Conservation (phyloP, 1,140 invertebrate genomes). For the Nylanderia fulva region DNA sequence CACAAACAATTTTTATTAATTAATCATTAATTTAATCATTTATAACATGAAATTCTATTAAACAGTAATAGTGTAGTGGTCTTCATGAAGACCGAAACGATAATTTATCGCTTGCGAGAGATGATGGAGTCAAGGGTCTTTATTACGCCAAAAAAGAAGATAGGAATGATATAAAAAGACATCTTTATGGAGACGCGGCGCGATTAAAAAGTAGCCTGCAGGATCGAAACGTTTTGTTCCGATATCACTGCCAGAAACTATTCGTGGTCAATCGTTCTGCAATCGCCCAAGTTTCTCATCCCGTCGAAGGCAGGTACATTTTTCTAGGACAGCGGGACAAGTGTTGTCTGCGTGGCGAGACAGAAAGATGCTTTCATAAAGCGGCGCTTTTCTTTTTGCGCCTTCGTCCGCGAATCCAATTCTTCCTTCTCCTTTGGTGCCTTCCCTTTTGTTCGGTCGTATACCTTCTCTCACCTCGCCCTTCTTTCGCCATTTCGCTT, state of each 20-base stretch:
- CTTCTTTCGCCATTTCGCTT: constrained; percentile 47
- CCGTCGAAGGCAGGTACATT: background rate
- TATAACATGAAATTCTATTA: background rate
- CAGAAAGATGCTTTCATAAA: constrained; percentile 70
- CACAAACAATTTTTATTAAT: background rate
- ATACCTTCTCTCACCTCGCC: constrained; percentile 46
- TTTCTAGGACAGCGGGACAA: constrained; percentile 36
- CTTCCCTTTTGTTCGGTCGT: constrained; percentile 55
- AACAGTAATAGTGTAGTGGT: too few relatives aligned
- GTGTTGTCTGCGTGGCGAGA: constrained; percentile 33
- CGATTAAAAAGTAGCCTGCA: constrained; percentile 52
- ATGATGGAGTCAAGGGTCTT: constrained; percentile 20
- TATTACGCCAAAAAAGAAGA: constrained; percentile 50
- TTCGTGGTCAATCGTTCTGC: constrained; percentile 56
- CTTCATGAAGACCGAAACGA: constrained; percentile 9
- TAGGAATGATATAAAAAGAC: constrained; percentile 24
- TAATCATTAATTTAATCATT: constrained; percentile 1
- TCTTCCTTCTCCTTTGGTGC: constrained; percentile 52
- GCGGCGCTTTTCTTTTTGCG: constrained; percentile 58
- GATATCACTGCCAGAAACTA: constrained; percentile 48
- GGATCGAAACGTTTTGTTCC: constrained; percentile 52
- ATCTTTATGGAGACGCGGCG: constrained; percentile 27
- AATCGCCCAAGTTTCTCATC: background rate
- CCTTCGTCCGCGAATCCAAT: constrained; percentile 56
- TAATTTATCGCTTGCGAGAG: background rate